These are phyloP conservation scores for Aporrectodea caliginosa DNA, from an alignment of 1,140 invertebrate species.

Conservation along the genomic window DNA sequence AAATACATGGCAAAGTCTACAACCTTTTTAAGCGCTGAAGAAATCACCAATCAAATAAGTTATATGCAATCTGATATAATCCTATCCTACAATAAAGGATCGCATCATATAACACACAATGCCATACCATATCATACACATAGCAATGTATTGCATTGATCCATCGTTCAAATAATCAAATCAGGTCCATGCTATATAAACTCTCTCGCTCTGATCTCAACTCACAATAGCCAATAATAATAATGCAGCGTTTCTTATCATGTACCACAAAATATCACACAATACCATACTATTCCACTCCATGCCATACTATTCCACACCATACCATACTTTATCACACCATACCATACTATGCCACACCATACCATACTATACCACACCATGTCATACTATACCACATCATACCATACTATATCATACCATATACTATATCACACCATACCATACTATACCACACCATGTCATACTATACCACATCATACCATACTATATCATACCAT, in stretches of 20 bases:
- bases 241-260: too few species aligned
- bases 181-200: too few species aligned
- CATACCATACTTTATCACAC: not conserved
- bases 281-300: not conserved
- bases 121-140: not conserved
- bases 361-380: not conserved
- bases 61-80: too few species aligned
- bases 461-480: not conserved
- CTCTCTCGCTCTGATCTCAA: too few species aligned
- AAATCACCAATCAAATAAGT: too few species aligned
- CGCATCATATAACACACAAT: not conserved
- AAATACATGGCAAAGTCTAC: too few species aligned
- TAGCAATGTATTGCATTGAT: too few species aligned
- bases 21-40: too few species aligned
- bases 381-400: not conserved
- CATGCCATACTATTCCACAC: not conserved
- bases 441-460: not conserved
- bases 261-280: not conserved
- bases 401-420: not conserved
- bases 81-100: too few species aligned
- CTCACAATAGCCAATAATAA: too few species aligned
- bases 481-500: not conserved
- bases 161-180: too few species aligned
- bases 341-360: not conserved
- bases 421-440: not conserved